Base-by-base conservation (phyloP, 2,888 invertebrate genomes). In the Pogonocherus hispidulus region DNA sequence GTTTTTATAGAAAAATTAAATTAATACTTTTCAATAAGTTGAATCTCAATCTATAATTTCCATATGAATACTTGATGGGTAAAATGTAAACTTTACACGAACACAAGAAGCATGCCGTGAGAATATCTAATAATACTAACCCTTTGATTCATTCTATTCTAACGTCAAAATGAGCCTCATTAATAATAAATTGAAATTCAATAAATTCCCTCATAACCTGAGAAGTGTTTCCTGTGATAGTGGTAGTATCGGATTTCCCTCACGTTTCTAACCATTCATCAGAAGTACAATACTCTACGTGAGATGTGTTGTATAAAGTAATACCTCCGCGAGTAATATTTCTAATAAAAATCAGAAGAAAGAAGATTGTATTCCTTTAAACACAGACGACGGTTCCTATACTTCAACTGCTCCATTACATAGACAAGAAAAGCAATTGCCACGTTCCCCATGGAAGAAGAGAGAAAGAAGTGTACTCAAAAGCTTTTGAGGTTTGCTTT, bases 201-300 rank as follows among this genome's bases (percentile, higher is more conserved):
- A 47, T 60, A 49, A 47, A 47, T 19, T 47, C 59, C 32, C n/a
- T 11, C 32, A 60, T 35, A 60, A 32, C 20, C 18, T 19, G 35
- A 47, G 59, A 60, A 49, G 72, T 72, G 73, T 70, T 72, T 70
- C 66, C 66, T 66, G 46, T 41, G 57, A 66, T 67, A 51, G 70
- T 67, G 63, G 51, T 44, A 51, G 63, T 66, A 71, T 72, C 64
- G 76, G 68, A 76, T 71, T 73, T 71, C 47, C 37, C 66, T 71
- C 76, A 76, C 76, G 76, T 75, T 67, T 59, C 63, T 44, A 65
- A 69, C 76, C 72, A 75, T 76, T 76, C 76, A 73, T 76, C 76
- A 76, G 70, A 60, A 72, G 67, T 70, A 74, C 76, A 75, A 75
- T 75, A 70, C 66, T 65, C 52, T 73, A 76, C 76, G 76, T 74